Percentiles rank a stretch among this genome's conserved stretches.
phyloP scores from a whole-genome alignment of 2,888 invertebrate species.

The Andrena chrysosceles region DNA sequence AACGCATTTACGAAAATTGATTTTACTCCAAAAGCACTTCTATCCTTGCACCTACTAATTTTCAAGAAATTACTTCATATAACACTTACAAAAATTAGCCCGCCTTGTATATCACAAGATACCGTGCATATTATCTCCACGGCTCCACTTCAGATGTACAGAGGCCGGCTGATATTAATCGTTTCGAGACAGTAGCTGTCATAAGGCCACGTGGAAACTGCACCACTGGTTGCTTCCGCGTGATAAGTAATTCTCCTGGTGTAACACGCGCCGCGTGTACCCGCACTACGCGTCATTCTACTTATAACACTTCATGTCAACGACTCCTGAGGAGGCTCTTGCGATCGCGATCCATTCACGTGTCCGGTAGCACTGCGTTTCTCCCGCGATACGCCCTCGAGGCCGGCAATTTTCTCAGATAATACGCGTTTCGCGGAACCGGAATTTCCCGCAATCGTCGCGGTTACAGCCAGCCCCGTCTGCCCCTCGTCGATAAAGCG shows the following conservation, averaged over 20 bases:
- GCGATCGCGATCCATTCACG: slow-evolving; percentile 53
- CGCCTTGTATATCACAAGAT: neutral
- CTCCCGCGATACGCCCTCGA: slow-evolving; percentile 15
- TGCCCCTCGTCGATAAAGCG: slow-evolving; percentile 34
- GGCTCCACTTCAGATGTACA: slow-evolving; percentile 9
- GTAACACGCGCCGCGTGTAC: slow-evolving; percentile 45
- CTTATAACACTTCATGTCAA: slow-evolving; percentile 53
- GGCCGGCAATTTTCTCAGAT: slow-evolving; percentile 40
- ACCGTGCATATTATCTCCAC: neutral
- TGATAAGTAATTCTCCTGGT: slow-evolving; percentile 68
- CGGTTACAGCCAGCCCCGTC: slow-evolving; percentile 23
- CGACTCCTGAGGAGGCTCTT: slow-evolving; percentile 47
- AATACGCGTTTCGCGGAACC: slow-evolving; percentile 45
- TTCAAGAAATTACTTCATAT: neutral
- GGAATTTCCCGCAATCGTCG: slow-evolving; percentile 33
- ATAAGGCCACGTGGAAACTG: slow-evolving; percentile 62
- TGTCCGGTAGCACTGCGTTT: slow-evolving; percentile 9
- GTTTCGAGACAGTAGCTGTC: slow-evolving; percentile 49
- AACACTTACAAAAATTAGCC: neutral
- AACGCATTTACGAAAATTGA: no score
- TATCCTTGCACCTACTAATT: neutral
- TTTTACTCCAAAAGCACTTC: neutral
- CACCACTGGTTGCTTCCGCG: slow-evolving; percentile 71
- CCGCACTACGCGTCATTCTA: slow-evolving; percentile 52
- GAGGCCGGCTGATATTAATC: slow-evolving; percentile 44